Evolutionary conservation across 2,888 invertebrate species (phyloP).

Genomic region (Orthosia gothica): DNA sequence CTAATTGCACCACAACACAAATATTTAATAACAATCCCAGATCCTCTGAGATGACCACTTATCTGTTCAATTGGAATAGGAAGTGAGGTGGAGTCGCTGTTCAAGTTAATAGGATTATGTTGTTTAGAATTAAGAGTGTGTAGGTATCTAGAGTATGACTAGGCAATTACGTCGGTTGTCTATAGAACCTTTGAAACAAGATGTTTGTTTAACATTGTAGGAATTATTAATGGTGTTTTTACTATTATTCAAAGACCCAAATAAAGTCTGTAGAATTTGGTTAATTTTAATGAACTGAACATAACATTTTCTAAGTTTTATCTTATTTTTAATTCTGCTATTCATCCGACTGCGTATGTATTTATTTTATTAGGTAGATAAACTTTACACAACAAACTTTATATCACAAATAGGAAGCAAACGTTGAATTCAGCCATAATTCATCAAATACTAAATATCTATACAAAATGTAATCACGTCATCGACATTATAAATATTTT

Average conservation of each 20-base stretch:
- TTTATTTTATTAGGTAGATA: too few relatives aligned
- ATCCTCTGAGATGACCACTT: conserved; percentile 89
- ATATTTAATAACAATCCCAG: conserved; percentile 91
- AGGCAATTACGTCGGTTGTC: not conserved
- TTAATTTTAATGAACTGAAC: not conserved
- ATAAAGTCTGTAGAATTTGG: not conserved
- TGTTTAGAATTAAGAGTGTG: not conserved
- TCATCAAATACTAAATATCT: too few relatives aligned
- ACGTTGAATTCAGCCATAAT: not conserved
- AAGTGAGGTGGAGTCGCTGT: conserved; percentile 71
- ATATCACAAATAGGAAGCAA: not conserved
- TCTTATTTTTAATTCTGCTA: too few relatives aligned
- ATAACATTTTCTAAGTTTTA: too few relatives aligned
- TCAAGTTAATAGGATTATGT: not conserved
- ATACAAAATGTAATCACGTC: not conserved
- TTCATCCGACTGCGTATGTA: too few relatives aligned
- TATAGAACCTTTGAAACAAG: not conserved
- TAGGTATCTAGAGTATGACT: not conserved
- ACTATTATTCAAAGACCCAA: not conserved
- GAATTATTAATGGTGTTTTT: not conserved
- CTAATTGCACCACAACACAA: conserved; percentile 91
- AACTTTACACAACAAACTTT: not conserved
- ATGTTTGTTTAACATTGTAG: not conserved
- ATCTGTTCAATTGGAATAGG: conserved; percentile 83
- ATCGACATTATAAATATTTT: not conserved